Percentiles rank a stretch among this genome's conserved stretches.
Conservation (phyloP, 2,888 invertebrate species). For the Invenusta paracnida region DNA sequence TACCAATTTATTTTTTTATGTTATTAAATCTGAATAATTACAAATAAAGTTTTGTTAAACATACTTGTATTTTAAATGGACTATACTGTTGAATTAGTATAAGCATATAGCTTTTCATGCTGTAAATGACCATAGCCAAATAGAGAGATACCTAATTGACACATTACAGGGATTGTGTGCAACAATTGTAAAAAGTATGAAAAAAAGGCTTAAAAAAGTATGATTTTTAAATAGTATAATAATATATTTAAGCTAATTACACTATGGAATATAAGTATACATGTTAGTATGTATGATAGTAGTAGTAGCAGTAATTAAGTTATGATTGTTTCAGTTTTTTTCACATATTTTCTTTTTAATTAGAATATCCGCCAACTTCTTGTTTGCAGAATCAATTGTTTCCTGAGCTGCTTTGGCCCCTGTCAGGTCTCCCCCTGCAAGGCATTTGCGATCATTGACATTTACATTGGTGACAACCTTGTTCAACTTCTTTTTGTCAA, state of each 20-base stretch:
- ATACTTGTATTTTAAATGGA: too few species aligned
- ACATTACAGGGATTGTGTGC: background rate
- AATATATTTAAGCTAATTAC: background rate
- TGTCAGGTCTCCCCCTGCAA: conserved; percentile 22
- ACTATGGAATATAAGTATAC: background rate
- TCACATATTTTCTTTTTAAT: background rate
- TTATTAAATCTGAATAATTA: too few species aligned
- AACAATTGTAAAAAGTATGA: background rate
- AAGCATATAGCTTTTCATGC: too few species aligned
- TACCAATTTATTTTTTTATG: too few species aligned
- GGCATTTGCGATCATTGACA: background rate
- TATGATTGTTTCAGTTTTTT: too few species aligned
- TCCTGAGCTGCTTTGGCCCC: background rate
- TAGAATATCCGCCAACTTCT: background rate
- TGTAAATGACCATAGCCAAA: too few species aligned
- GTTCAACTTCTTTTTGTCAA: background rate
- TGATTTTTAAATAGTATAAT: background rate
- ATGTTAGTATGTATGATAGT: background rate
- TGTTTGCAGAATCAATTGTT: conserved; percentile 23
- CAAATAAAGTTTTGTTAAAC: too few species aligned
- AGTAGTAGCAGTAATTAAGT: background rate
- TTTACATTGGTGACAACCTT: background rate
- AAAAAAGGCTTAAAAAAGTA: background rate
- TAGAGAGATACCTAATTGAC: too few species aligned
- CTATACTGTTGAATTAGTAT: too few species aligned